Evolutionary conservation across 2,113 vertebrate species (phyloP).

Genomic region (Rhinolophus sinicus): DNA sequence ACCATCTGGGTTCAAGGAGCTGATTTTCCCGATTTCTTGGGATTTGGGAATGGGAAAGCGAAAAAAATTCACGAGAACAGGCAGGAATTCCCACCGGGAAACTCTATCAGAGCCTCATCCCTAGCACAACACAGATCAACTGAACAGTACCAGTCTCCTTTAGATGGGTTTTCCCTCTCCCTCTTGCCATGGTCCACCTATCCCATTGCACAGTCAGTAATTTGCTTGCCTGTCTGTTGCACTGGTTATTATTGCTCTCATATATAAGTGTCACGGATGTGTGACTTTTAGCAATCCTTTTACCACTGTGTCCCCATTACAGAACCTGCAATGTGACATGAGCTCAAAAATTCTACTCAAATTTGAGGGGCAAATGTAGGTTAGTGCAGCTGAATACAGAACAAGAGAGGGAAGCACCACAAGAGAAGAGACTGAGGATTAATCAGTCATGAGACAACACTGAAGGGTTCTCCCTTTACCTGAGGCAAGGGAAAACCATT

Average conservation of each 20-base stretch:
- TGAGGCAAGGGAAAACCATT: not conserved
- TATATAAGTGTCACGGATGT: not conserved
- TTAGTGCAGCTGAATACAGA: not conserved
- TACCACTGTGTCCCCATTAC: not conserved
- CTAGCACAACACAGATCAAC: not conserved
- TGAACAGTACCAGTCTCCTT: not conserved
- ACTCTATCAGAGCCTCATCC: too few species aligned
- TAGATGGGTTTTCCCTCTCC: not conserved
- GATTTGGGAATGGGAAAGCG: too few species aligned
- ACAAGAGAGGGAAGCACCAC: not conserved
- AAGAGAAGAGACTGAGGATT: not conserved
- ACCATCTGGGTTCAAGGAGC: too few species aligned
- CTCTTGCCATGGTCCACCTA: not conserved
- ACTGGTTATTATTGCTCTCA: not conserved
- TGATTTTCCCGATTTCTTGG: too few species aligned
- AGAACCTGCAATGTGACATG: not conserved
- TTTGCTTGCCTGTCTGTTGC: not conserved
- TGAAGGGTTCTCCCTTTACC: not conserved
- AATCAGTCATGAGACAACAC: not conserved
- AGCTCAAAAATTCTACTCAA: not conserved
- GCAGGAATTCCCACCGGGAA: too few species aligned
- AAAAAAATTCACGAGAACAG: too few species aligned
- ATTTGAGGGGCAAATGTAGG: not conserved
- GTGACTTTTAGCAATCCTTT: not conserved
- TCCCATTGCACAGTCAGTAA: not conserved